Percentiles rank a stretch among this genome's conserved stretches.
Conservation (phyloP, 2,113 vertebrate genomes). For the Gobiocypris rarus region DNA sequence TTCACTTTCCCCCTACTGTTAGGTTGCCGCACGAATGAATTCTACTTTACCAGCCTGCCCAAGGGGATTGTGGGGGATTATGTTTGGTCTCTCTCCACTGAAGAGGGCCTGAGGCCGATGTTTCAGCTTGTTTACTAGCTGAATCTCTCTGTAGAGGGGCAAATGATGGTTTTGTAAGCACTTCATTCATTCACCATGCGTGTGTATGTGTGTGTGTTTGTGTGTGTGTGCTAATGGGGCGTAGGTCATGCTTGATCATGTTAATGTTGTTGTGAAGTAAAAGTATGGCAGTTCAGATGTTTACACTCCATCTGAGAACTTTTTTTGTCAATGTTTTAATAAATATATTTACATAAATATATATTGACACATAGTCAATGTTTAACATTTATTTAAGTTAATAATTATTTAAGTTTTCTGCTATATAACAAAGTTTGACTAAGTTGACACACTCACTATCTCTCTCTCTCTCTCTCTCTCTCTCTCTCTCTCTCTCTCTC, state of each 20-base stretch:
- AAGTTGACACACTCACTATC: too few species aligned
- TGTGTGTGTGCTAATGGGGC: background rate
- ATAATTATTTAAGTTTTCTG: too few species aligned
- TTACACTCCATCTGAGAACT: background rate
- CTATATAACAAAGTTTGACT: too few species aligned
- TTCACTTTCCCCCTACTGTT: background rate
- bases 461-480: too few species aligned
- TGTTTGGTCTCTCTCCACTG: constrained; percentile 20
- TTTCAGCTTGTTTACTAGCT: constrained; percentile 51
- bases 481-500: too few species aligned
- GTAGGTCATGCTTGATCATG: background rate
- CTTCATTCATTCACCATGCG: background rate
- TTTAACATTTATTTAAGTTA: too few species aligned
- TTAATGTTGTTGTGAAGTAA: background rate
- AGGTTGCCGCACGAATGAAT: constrained; percentile 18
- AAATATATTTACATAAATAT: too few species aligned
- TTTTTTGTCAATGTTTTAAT: background rate
- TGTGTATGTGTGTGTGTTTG: too few species aligned
- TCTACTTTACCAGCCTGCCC: background rate
- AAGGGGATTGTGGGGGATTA: constrained; percentile 42
- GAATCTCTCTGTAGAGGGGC: background rate
- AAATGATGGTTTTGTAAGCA: constrained; percentile 6
- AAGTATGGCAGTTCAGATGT: background rate
- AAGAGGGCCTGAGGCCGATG: constrained; percentile 45
- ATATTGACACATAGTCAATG: too few species aligned